Percentiles rank a stretch among this genome's conserved stretches.
These are phyloP conservation scores for Leptopilina syphax DNA, from an alignment of 2,888 invertebrate genomes.

Conservation along the genomic window DNA sequence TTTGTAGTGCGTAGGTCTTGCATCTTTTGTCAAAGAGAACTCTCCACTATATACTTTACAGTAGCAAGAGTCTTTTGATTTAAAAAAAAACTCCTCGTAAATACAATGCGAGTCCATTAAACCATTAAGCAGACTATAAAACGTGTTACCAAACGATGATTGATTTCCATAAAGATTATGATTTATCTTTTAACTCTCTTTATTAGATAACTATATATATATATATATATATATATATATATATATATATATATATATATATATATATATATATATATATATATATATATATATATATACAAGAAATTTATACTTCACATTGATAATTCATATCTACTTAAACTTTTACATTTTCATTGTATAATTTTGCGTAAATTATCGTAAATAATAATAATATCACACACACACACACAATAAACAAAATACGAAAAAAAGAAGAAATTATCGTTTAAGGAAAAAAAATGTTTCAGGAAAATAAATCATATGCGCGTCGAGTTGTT, in stretches of 20 bases:
- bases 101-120: constrained; percentile 22
- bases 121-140: constrained; percentile 19
- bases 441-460: not conserved
- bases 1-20: constrained; percentile 10
- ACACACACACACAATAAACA: not conserved
- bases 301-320: not conserved
- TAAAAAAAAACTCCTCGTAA: not conserved
- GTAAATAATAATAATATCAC: not conserved
- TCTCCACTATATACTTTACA: not conserved
- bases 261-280: too few relatives aligned
- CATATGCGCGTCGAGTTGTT: not conserved
- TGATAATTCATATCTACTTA: not conserved
- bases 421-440: not conserved
- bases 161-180: not conserved
- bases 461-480: constrained; percentile 16
- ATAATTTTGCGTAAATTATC: not conserved
- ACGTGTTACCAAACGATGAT: constrained; percentile 24
- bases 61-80: not conserved
- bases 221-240: too few relatives aligned
- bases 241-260: too few relatives aligned
- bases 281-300: too few relatives aligned
- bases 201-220: not conserved
- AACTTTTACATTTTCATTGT: not conserved
- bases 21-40: not conserved
- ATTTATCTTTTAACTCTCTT: constrained; percentile 4